Evolutionary conservation across 1,140 invertebrate genomes (phyloP), one percentile per base, ranked within the genome.

Genomic region (Drosophila biarmipes): DNA sequence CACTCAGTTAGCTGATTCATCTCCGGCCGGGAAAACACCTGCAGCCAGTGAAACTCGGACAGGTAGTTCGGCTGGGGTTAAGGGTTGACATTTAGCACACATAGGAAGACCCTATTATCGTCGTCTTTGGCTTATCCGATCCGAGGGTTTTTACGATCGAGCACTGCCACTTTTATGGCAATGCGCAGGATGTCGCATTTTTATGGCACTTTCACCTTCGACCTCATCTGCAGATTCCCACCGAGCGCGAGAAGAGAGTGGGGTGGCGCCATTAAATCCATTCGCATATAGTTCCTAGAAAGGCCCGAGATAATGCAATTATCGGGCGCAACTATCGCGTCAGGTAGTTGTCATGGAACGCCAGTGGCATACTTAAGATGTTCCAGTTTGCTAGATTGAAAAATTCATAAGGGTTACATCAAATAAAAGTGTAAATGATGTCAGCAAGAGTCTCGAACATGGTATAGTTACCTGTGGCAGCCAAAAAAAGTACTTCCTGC

Each of bases 181-280:
- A 56, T 40, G 54, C 17, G 10, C 67, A 72, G 67, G 54, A 72
- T 59, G 67, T 59, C 55, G 46, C 54, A 59, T 51, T 72, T 72
- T 72, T 51, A 72, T 43, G 56, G 68, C 67, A 72, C 68, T 72
- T 72, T 72, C 67, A 72, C 68, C 45, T 71, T 54, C 27, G 58
- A 49, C 45, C 63, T 64, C 62, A 38, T 63, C 59, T 24, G 62
- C 46, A 68, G 62, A 67, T 68, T 54, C 62, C 17, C n/a, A 48
- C 35, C n/a, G 17, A 56, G 19, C 6, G 6, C 27, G 14, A 14
- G 24, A 40, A 34, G 29, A 34, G 54, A 45, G 38, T 43, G 21
- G 15, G 49, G 49, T 53, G 64, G 67, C 64, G 63, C 67, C 69
- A 73, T 63, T 63, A 63, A 73, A 73, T 42, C 7, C 12, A 4